These are phyloP conservation scores for Pteronotus mesoamericanus DNA, from an alignment of 2,797 vertebrate genomes.

Conservation along the genomic window DNA sequence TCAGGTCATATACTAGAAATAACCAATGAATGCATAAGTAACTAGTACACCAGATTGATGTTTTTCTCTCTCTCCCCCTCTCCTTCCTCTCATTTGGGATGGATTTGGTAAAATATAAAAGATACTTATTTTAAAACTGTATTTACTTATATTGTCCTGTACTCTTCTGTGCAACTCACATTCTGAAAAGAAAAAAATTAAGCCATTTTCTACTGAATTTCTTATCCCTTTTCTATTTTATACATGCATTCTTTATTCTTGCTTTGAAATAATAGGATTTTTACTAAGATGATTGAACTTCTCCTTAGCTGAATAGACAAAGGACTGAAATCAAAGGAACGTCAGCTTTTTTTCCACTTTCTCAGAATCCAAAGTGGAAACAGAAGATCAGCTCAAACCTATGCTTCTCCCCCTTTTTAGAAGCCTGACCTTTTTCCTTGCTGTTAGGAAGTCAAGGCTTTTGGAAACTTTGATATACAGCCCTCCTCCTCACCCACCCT, in stretches of 20 bases:
- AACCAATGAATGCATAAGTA: too few relatives aligned
- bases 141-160: not conserved
- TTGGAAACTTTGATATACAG: conserved; percentile 6
- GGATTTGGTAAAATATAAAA: not conserved
- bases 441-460: not conserved
- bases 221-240: not conserved
- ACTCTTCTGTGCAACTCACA: not conserved
- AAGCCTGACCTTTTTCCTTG: not conserved
- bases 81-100: not conserved
- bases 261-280: conserved; percentile 1
- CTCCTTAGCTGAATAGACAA: not conserved
- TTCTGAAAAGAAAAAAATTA: not conserved
- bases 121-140: not conserved
- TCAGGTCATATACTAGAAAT: too few relatives aligned
- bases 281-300: conserved; percentile 9
- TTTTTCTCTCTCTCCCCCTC: too few relatives aligned
- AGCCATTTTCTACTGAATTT: not conserved
- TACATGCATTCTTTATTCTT: conserved; percentile 3
- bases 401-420: not conserved
- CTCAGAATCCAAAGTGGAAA: not conserved
- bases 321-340: conserved; percentile 33
- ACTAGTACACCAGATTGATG: too few relatives aligned
- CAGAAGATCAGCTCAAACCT: conserved; percentile 16
- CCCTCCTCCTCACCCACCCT: not conserved
- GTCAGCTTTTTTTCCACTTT: not conserved